These are phyloP conservation scores for Palythoa heliodiscus DNA, from an alignment of 92 coral and sea anemone species.

Conservation along the genomic window DNA sequence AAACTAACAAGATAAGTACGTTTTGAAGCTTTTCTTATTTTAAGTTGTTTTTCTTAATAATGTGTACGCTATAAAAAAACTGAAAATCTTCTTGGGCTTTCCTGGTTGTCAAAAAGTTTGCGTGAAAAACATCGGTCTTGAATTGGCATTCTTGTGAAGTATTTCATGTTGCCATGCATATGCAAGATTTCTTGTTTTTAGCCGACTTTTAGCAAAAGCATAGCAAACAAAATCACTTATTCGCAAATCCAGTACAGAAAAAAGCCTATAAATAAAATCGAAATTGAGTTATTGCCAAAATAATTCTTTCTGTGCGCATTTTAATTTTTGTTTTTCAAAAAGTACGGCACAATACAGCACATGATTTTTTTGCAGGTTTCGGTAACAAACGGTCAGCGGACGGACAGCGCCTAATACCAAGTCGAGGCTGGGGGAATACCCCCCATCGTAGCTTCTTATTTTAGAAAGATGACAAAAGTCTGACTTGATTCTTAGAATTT, in stretches of 20 bases:
- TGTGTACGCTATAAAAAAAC: not conserved
- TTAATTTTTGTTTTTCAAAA: too few species aligned
- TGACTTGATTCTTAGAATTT: not conserved
- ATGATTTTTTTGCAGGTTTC: not conserved
- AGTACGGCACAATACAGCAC: too few species aligned
- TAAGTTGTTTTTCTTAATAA: not conserved
- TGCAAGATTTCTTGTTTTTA: too few species aligned
- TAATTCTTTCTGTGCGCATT: too few species aligned
- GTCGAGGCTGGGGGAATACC: slow-evolving; percentile 31
- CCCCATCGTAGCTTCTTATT: not conserved
- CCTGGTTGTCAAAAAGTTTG: not conserved
- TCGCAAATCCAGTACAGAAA: too few species aligned
- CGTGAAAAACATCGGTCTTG: not conserved
- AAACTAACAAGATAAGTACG: not conserved
- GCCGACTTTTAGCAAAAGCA: too few species aligned
- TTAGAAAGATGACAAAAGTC: not conserved
- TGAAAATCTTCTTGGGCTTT: not conserved
- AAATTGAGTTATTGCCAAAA: too few species aligned
- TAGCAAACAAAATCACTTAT: too few species aligned
- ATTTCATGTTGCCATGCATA: not conserved
- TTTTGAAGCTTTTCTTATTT: not conserved
- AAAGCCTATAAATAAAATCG: too few species aligned
- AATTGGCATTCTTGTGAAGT: not conserved
- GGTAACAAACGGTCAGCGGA: slow-evolving; percentile 22
- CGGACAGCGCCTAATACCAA: not conserved